A percentile compares a stretch with the other conserved stretches of the same genome.
Evolutionary conservation across 2,113 vertebrate species (phyloP).

Genomic region (Romanogobio albipinnatus): DNA sequence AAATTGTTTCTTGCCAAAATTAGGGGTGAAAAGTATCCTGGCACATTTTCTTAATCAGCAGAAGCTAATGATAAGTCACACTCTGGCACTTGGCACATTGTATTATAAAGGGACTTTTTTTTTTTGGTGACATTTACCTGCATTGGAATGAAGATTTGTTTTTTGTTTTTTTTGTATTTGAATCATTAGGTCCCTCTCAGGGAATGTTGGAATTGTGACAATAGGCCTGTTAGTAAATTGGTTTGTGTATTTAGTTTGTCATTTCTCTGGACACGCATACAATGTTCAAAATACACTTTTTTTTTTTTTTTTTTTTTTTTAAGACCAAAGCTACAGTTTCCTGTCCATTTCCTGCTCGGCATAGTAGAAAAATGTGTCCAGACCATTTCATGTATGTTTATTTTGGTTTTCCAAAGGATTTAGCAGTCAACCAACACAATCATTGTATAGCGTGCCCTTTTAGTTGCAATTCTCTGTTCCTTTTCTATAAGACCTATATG

Average conservation of each 20-base stretch:
- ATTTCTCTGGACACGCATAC: background rate
- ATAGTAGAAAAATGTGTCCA: no score
- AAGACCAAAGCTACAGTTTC: slow-evolving; percentile 29
- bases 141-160: slow-evolving; percentile 43
- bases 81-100: slow-evolving; percentile 56
- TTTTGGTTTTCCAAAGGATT: background rate
- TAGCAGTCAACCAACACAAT: background rate
- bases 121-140: slow-evolving; percentile 59
- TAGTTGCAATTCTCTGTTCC: slow-evolving; percentile 60
- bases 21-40: background rate
- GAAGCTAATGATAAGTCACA: background rate
- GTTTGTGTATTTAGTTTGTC: background rate
- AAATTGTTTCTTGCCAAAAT: background rate
- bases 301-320: background rate
- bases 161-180: background rate
- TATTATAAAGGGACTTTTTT: slow-evolving; percentile 64
- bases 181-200: slow-evolving; percentile 42
- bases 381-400: background rate
- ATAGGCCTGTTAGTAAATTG: slow-evolving; percentile 10
- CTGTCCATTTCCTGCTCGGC: background rate
- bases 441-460: slow-evolving; percentile 68
- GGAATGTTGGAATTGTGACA: slow-evolving; percentile 48
- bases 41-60: slow-evolving; percentile 4
- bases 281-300: background rate
- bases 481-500: slow-evolving; percentile 61